phyloP scores from a whole-genome alignment of 2,888 invertebrate genomes.

The Fragum fragum region DNA sequence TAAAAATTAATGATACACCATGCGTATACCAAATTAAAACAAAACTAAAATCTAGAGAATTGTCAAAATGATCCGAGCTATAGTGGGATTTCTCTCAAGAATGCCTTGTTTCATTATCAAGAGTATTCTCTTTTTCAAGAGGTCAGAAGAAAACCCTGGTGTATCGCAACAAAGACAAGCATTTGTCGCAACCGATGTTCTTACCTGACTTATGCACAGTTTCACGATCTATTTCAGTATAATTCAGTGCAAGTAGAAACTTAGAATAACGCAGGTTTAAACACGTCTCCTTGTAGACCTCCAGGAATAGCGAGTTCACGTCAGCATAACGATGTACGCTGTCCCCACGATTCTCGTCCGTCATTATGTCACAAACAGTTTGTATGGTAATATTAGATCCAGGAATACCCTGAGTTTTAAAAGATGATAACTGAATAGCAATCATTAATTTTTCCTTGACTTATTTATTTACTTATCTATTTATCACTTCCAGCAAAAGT shows the following conservation, averaged over 20 bases:
- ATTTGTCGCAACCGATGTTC: background rate
- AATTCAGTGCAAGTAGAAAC: conserved; percentile 88
- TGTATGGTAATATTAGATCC: conserved; percentile 16
- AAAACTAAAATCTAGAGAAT: too few relatives aligned
- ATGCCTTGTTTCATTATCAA: background rate
- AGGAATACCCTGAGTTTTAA: conserved; percentile 1
- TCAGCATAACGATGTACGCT: conserved; percentile 91
- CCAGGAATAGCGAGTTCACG: conserved; percentile 91
- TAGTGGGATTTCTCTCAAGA: background rate
- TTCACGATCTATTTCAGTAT: conserved; percentile 78
- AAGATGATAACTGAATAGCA: too few relatives aligned
- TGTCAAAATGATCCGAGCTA: too few relatives aligned
- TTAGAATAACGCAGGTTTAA: conserved; percentile 90
- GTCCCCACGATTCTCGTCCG: conserved; percentile 86
- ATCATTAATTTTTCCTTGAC: too few relatives aligned
- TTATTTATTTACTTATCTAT: too few relatives aligned
- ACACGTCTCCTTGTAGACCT: conserved; percentile 91
- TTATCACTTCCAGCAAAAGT: too few relatives aligned
- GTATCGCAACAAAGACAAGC: too few relatives aligned
- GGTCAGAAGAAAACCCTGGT: too few relatives aligned
- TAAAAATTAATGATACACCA: too few relatives aligned
- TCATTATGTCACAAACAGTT: conserved; percentile 89
- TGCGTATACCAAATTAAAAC: too few relatives aligned
- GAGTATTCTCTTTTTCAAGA: too few relatives aligned
- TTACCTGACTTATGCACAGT: background rate